phyloP scores from a whole-genome alignment of 2,797 vertebrate species.

The Eulemur mongoz region DNA sequence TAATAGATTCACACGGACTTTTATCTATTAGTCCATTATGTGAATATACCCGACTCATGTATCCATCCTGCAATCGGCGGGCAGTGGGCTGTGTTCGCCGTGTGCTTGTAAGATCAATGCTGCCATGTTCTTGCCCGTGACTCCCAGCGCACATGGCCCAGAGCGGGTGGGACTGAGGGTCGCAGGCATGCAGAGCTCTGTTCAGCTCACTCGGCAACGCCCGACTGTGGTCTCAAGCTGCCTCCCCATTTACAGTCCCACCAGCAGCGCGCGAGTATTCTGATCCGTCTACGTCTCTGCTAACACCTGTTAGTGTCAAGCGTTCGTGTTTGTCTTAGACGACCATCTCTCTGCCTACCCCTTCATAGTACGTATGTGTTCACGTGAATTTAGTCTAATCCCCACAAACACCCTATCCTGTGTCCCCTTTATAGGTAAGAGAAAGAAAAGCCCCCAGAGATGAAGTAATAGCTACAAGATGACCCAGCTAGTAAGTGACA shows the following conservation, averaged over 20 bases:
- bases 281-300: rapidly evolving
- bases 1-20: background rate
- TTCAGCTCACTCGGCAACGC: background rate
- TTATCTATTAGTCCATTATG: rapidly evolving
- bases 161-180: background rate
- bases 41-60: rapidly evolving
- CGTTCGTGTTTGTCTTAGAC: background rate
- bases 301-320: background rate
- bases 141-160: rapidly evolving
- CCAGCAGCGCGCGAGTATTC: rapidly evolving
- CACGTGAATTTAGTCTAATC: background rate
- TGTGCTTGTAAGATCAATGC: rapidly evolving
- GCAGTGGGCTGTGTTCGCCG: rapidly evolving
- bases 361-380: rapidly evolving
- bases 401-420: background rate
- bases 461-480: background rate
- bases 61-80: rapidly evolving
- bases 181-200: background rate
- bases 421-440: background rate
- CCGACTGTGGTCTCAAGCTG: too few species aligned
- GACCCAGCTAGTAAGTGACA: background rate
- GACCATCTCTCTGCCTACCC: background rate
- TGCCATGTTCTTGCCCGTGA: rapidly evolving
- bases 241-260: rapidly evolving
- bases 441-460: background rate